phyloP scores from a whole-genome alignment of 2,113 vertebrate genomes.

The Grallaria varia region DNA sequence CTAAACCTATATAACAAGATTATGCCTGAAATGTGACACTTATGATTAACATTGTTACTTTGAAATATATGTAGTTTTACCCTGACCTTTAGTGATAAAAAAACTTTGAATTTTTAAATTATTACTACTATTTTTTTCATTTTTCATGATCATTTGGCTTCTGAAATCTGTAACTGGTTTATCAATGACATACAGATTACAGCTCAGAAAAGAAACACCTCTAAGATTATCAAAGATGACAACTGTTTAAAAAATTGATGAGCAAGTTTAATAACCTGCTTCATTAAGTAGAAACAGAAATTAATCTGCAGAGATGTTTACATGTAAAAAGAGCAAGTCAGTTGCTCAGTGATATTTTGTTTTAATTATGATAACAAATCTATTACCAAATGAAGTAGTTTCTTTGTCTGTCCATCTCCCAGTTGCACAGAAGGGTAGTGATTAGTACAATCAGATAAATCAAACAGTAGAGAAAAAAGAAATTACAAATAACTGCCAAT shows the following conservation, averaged over 20 bases:
- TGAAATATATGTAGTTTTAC: neutral
- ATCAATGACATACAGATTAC: slow-evolving; percentile 67
- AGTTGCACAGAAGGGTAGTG: neutral
- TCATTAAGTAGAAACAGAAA: slow-evolving; percentile 74
- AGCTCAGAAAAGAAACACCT: slow-evolving; percentile 75
- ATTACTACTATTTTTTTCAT: neutral
- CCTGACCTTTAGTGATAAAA: neutral
- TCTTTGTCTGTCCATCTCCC: neutral
- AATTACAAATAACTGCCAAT: neutral
- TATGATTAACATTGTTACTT: neutral
- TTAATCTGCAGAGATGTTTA: slow-evolving; percentile 70
- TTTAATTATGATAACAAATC: slow-evolving; percentile 40
- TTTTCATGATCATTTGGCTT: slow-evolving; percentile 56
- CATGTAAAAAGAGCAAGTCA: slow-evolving; percentile 52
- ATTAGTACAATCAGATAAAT: neutral
- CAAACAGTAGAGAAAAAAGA: slow-evolving; percentile 24
- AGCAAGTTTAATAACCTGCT: slow-evolving; percentile 72
- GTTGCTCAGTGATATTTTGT: slow-evolving; percentile 31
- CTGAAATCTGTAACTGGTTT: slow-evolving; percentile 65
- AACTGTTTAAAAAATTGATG: slow-evolving; percentile 77
- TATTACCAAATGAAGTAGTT: slow-evolving; percentile 30
- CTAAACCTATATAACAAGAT: neutral
- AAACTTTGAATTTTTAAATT: neutral
- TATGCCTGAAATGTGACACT: neutral
- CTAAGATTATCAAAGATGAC: slow-evolving; percentile 64